phyloP scores from a whole-genome alignment of 1,140 invertebrate species.

The Ceratina australensis region DNA sequence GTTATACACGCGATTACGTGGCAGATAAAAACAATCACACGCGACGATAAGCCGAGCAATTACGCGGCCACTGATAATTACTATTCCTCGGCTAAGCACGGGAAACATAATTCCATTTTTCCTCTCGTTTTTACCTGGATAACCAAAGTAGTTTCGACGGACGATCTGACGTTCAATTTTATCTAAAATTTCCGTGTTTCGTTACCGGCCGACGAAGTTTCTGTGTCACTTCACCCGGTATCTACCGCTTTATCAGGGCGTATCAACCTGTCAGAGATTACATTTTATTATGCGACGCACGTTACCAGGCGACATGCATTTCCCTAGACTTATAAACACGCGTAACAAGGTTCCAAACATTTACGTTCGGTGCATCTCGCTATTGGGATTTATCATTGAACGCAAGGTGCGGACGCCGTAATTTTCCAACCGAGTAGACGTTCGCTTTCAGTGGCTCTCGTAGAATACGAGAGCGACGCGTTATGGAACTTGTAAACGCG shows the following conservation, averaged over 20 bases:
- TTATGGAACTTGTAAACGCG: neutral
- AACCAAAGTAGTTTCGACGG: neutral
- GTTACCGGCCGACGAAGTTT: neutral
- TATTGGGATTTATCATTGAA: no score
- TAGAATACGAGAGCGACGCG: conserved; percentile 9
- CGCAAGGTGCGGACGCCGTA: neutral
- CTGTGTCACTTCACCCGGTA: neutral
- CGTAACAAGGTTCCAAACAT: no score
- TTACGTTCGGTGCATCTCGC: no score
- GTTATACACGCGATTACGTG: conserved; percentile 26
- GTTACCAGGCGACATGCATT: no score
- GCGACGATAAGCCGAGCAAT: conserved; percentile 41
- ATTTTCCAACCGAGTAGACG: neutral
- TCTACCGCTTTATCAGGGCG: neutral
- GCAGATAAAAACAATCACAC: conserved; percentile 49
- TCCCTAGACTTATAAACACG: no score
- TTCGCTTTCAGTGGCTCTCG: neutral
- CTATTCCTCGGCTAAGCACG: neutral
- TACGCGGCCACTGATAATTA: conserved; percentile 39
- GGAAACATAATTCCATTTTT: neutral
- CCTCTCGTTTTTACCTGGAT: neutral
- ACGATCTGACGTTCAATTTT: neutral
- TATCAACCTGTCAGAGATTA: neutral
- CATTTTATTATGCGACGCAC: neutral
- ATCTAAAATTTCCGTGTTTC: neutral